Conservation (phyloP, 2,113 vertebrate species). For the Sinocyclocheilus anshuiensis region DNA sequence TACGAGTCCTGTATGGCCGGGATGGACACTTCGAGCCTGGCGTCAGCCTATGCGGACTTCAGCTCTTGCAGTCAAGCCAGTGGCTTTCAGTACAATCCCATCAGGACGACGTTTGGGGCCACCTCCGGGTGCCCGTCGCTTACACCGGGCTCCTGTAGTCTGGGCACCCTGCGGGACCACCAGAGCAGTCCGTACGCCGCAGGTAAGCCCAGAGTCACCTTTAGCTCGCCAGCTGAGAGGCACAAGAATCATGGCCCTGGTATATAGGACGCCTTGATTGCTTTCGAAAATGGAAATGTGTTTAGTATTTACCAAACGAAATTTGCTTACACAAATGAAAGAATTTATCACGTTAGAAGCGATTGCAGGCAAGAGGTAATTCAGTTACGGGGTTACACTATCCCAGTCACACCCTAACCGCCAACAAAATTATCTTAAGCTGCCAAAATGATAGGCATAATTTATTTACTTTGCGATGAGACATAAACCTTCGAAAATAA, state of each 20-base stretch:
- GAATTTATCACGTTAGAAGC: conserved; percentile 99
- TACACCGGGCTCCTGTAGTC: conserved; percentile 98
- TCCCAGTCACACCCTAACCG: conserved; percentile 99
- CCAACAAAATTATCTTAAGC: conserved; percentile 99
- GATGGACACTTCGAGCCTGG: conserved; percentile 99
- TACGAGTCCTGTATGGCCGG: conserved; percentile 99
- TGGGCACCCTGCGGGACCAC: conserved; percentile 97
- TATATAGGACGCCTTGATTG: conserved; percentile 97
- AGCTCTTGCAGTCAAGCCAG: conserved; percentile 99
- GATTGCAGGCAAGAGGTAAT: conserved; percentile 99
- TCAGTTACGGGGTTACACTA: conserved; percentile 99
- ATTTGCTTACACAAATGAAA: conserved; percentile 99
- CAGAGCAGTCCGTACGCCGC: conserved; percentile 99
- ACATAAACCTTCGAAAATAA: conserved; percentile 99
- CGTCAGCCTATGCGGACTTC: conserved; percentile 99
- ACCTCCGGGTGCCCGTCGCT: conserved; percentile 98
- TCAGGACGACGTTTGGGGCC: conserved; percentile 99
- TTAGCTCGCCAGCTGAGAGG: conserved; percentile 65
- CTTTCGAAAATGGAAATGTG: conserved; percentile 99
- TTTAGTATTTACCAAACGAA: conserved; percentile 99
- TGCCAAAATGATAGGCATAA: conserved; percentile 99
- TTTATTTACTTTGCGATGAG: conserved; percentile 99
- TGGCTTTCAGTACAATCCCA: conserved; percentile 99
- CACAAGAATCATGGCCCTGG: conserved; percentile 78
- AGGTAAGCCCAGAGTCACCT: conserved; percentile 89